Conservation (phyloP, 2,797 vertebrate species). For the Galagoides demidoff region DNA sequence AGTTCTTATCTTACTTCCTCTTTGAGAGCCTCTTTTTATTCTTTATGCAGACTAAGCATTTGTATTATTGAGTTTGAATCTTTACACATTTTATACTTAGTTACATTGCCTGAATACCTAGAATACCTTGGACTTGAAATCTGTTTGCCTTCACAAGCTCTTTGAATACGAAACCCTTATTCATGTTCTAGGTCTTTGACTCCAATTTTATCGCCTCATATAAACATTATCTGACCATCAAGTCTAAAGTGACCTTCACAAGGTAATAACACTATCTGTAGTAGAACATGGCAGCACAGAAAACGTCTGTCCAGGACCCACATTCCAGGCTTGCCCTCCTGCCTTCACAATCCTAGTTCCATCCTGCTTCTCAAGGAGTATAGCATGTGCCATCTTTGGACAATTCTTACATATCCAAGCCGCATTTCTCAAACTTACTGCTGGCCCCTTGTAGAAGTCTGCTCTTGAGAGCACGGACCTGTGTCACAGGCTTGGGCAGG, state of each 20-base stretch:
- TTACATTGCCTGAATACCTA: background rate
- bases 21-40: background rate
- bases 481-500: background rate
- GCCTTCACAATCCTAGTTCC: too few species aligned
- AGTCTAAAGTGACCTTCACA: background rate
- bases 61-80: conserved; percentile 9
- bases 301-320: background rate
- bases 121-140: background rate
- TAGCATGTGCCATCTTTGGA: too few species aligned
- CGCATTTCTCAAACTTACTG: background rate
- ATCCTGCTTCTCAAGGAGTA: background rate
- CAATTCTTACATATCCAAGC: background rate
- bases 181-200: background rate
- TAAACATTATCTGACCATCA: background rate
- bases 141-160: background rate
- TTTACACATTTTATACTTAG: background rate
- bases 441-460: background rate
- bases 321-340: background rate
- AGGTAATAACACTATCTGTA: background rate
- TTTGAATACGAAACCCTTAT: background rate
- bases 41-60: background rate
- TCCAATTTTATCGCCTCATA: background rate
- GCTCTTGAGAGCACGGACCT: background rate
- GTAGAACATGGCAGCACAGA: background rate
- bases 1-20: background rate